Percentiles rank a stretch among this genome's conserved stretches.
These are phyloP conservation scores for Bombyx mandarina DNA, from an alignment of 1,140 invertebrate genomes.

Conservation along the genomic window DNA sequence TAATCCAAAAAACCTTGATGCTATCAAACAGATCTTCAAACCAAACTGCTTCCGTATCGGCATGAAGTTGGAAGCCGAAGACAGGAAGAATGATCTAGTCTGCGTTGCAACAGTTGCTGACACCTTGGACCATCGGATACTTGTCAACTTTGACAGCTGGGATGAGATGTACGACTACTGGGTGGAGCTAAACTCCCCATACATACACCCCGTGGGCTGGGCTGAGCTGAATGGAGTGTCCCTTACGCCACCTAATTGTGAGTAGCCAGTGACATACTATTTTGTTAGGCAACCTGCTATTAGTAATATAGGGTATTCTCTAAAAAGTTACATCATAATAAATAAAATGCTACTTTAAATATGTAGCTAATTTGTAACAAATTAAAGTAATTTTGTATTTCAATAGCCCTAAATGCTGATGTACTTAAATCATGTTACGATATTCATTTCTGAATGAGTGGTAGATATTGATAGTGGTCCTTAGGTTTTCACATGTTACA, in stretches of 20 bases:
- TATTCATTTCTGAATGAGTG: too few species aligned
- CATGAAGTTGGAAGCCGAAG: slow-evolving; percentile 96
- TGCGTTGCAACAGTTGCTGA: slow-evolving; percentile 92
- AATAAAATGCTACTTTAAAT: too few species aligned
- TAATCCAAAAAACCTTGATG: too few species aligned
- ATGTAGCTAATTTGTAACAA: too few species aligned
- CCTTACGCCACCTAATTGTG: slow-evolving; percentile 90
- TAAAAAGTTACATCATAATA: too few species aligned
- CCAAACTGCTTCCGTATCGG: slow-evolving; percentile 86
- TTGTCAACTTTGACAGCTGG: slow-evolving; percentile 97
- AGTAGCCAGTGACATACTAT: slow-evolving; percentile 32
- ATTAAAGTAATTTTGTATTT: too few species aligned
- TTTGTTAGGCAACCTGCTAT: too few species aligned
- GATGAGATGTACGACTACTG: slow-evolving; percentile 95
- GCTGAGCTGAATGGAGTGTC: slow-evolving; percentile 85
- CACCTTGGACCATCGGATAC: slow-evolving; percentile 86
- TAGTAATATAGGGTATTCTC: too few species aligned
- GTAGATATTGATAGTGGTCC: too few species aligned
- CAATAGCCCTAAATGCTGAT: too few species aligned
- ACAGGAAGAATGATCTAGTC: slow-evolving; percentile 87
- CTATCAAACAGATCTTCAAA: slow-evolving; percentile 73
- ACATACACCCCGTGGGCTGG: slow-evolving; percentile 95
- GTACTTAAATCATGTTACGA: too few species aligned
- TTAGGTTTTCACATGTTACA: too few species aligned
- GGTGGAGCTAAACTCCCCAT: slow-evolving; percentile 90